phyloP scores from a whole-genome alignment of 2,113 vertebrate genomes.

The Taurulus bubalis region DNA sequence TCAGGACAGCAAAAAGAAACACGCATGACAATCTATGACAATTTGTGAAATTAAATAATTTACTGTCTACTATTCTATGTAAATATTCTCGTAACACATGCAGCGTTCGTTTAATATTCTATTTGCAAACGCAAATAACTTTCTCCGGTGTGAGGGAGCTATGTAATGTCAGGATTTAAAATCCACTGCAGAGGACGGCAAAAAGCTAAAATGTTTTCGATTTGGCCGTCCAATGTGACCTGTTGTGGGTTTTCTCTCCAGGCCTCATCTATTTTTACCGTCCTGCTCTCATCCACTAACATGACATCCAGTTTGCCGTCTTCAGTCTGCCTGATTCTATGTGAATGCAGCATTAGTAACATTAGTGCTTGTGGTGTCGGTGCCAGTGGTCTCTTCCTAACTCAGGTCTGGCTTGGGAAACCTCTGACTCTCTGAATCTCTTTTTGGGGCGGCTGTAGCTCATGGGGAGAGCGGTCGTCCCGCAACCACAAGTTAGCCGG shows the following conservation, averaged over 20 bases:
- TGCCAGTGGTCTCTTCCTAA: too few relatives aligned
- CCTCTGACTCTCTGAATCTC: too few relatives aligned
- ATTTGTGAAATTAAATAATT: not conserved
- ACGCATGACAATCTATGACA: not conserved
- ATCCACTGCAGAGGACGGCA: not conserved
- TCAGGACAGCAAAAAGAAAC: not conserved
- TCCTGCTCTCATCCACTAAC: not conserved
- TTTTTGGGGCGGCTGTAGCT: too few relatives aligned
- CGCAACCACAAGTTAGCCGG: too few relatives aligned
- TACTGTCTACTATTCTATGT: not conserved
- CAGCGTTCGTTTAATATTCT: not conserved
- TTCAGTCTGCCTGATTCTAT: not conserved
- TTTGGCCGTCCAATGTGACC: not conserved
- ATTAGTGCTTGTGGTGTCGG: too few relatives aligned
- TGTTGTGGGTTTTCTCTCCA: not conserved
- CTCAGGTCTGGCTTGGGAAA: not conserved
- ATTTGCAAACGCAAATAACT: not conserved
- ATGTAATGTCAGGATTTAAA: not conserved
- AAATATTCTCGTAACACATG: not conserved
- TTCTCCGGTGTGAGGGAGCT: not conserved
- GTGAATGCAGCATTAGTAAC: not conserved
- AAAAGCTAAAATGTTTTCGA: not conserved
- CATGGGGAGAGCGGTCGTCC: too few relatives aligned
- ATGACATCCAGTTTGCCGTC: not conserved
- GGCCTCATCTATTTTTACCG: not conserved